Base-by-base conservation (phyloP, 2,113 vertebrate species). In the Platysternon megacephalum region DNA sequence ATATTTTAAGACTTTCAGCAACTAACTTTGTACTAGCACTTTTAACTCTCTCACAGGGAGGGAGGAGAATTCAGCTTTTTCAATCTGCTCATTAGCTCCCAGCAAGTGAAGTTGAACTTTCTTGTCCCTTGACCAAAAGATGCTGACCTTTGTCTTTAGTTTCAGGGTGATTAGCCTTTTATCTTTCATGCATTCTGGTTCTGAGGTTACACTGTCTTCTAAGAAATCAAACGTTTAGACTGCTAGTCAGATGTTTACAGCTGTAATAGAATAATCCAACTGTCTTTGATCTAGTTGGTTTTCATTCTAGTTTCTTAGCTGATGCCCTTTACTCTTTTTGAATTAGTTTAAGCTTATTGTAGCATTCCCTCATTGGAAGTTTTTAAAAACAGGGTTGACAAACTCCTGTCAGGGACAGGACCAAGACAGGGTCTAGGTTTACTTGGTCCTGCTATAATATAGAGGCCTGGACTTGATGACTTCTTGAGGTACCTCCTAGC, bases 281-380 rank as follows among this genome's bases (percentile, higher is more conserved):
- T 85, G 89, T 85, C 58, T 95, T 91, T 93, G 94, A 88, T 93
- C 93, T 82, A 79, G 79, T 32, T 84, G 52, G 44, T 39, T 88
- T 58, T 58, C 28, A 58, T 58, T 58, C 56, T 58, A 58, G 56
- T 29, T 58, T 58, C 56, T 58, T 12, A 58, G 56, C 56, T 14
- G 28, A 58, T 58, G 26, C 56, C 12, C 56, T 58, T 11, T 58
- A 10, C 11, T 58, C 28, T 13, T 58, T 58, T 12, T 29, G 28
- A 58, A 58, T 58, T 58, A 58, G 26, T 58, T 58, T 58, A 29
- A 24, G 28, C 28, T 58, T 58, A 58, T 29, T 29, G 28, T 58
- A 58, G 56, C 28, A 29, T 58, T 58, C 26, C 56, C 11, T 58
- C 28, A 58, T 58, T 5, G 12, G 12, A 58, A 58, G 56, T 14